These are phyloP conservation scores for Iguana delicatissima DNA, from an alignment of 2,797 vertebrate species.

Conservation along the genomic window DNA sequence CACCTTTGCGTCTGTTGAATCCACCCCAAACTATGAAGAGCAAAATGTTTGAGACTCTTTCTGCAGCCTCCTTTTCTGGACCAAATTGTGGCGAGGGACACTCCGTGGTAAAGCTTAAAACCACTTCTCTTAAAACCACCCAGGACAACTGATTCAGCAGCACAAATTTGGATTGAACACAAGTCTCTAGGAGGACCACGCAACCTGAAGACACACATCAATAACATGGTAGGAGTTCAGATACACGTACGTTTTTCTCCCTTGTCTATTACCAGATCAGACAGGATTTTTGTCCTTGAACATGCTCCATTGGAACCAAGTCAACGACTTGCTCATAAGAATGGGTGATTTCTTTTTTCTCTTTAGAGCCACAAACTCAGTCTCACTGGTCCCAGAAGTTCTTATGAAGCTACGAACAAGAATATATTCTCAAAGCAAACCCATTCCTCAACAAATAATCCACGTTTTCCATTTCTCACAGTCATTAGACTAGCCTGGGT, in stretches of 20 bases:
- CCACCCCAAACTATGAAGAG: background rate
- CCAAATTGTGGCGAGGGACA: background rate
- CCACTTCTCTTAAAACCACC: background rate
- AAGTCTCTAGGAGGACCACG: background rate
- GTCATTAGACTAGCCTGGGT: background rate
- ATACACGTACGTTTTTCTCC: background rate
- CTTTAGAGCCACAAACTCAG: background rate
- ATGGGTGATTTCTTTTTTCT: background rate
- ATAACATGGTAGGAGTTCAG: background rate
- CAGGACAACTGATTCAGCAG: background rate
- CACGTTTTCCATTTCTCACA: background rate
- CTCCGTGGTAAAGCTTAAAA: no score
- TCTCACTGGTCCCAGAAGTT: background rate
- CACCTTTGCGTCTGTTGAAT: background rate
- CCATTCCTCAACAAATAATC: conserved; percentile 24
- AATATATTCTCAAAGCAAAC: background rate
- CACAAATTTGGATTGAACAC: background rate
- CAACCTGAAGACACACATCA: background rate
- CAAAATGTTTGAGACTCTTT: background rate
- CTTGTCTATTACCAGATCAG: background rate
- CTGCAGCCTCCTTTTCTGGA: background rate
- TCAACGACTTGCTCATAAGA: background rate
- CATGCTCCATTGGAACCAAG: background rate
- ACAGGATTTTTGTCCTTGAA: conserved; percentile 6
- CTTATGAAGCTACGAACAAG: conserved; percentile 19